A percentile compares a stretch with the other conserved stretches of the same genome.
Conservation (phyloP, 2,113 vertebrate genomes). For the Saccopteryx bilineata region DNA sequence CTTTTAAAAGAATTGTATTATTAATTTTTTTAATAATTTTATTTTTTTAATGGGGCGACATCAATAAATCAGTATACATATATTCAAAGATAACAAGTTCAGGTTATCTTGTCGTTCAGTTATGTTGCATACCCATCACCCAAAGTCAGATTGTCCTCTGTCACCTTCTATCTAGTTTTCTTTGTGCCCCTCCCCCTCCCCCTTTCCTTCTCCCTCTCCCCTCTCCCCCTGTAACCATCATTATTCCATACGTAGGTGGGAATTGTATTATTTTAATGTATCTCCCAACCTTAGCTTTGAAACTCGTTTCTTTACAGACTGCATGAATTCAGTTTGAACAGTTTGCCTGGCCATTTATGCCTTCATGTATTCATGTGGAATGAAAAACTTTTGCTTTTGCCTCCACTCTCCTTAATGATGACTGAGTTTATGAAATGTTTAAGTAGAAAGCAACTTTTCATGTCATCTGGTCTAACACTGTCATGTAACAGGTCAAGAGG, state of each 20-base stretch:
- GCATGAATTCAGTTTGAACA: background rate
- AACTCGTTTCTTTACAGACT: background rate
- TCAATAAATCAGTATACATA: too few relatives aligned
- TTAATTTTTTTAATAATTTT: too few relatives aligned
- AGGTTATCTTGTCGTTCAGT: too few relatives aligned
- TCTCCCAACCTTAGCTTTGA: background rate
- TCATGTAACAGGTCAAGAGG: background rate
- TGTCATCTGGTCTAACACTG: background rate
- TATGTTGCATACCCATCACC: too few relatives aligned
- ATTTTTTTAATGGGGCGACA: too few relatives aligned
- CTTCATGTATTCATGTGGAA: background rate
- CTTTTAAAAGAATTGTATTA: background rate
- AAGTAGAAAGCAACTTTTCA: constrained; percentile 12
- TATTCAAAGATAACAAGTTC: too few relatives aligned
- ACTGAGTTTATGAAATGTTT: background rate
- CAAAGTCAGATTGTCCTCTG: too few relatives aligned
- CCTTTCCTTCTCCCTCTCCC: too few relatives aligned
- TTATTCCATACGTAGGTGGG: too few relatives aligned
- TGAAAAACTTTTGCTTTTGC: background rate
- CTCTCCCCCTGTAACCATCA: too few relatives aligned
- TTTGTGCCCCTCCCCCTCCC: too few relatives aligned
- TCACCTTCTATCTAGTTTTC: too few relatives aligned
- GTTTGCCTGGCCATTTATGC: background rate
- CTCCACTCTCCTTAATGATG: background rate
- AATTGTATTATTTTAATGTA: background rate